Evolutionary conservation across 2,113 vertebrate genomes (phyloP), one percentile per base, ranked within the genome.

Genomic region (Psammodynastes pulverulentus): DNA sequence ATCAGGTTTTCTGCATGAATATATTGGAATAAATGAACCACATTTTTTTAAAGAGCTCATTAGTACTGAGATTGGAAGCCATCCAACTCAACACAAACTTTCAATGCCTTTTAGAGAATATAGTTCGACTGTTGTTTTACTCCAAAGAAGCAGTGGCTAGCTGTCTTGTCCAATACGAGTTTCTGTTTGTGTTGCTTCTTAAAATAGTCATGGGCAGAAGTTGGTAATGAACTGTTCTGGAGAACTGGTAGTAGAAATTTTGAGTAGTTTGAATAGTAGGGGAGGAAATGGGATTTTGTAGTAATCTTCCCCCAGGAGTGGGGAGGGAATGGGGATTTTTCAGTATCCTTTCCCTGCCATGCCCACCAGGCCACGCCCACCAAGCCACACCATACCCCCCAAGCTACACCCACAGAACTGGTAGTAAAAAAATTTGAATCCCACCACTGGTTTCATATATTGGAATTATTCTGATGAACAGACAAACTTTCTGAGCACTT

Each of bases 101-200:
- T 17, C 89, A 24, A 92, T 93, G 94, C 56, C 23, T 34, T 90
- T 90, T 62, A 24, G 54, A 9, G 17, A 91, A 62, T 85, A 84
- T 85, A 87, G 51, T 34, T 13, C 96, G 95, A 96, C 96, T 95
- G 51, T 90, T 1, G 1, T 51, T 0, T 97, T 93, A 96, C 96
- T 96, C 96, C 95, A 97, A 95, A 43, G 72, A 43, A 43, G 43
- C 15, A 23, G 3, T 13, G 0, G 89, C 29, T 89, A 92, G 91
- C 93, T 95, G 94, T 93, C 91, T 95, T 0, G 0, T 89, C 94
- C 91, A 9, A 90, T 21, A 5, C 90, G 45, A 72, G 84, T 91
- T 94, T 94, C 93, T 88, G 79, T 62, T 95, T 26, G 0, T 93
- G 39, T 90, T 87, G 21, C 88, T 94, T 19, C 54, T 56, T 17